A percentile compares a stretch with the other conserved stretches of the same genome.
phyloP scores from a whole-genome alignment of 2,888 invertebrate genomes.

The Dolichomitus sp. region DNA sequence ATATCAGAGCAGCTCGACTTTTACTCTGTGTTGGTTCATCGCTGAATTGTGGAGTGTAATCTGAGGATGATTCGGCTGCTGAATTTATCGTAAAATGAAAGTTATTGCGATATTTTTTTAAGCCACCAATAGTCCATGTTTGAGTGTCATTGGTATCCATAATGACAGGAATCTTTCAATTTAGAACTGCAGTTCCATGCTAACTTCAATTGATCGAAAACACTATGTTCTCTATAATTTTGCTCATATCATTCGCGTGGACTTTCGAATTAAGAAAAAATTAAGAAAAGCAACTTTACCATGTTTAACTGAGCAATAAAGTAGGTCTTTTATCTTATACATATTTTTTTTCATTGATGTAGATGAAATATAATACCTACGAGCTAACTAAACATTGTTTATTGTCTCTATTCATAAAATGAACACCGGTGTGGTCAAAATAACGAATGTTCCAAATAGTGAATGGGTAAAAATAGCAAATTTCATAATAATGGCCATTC shows the following conservation, averaged over 20 bases:
- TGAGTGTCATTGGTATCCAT: slow-evolving; percentile 59
- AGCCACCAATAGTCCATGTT: slow-evolving; percentile 49
- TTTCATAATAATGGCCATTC: no score
- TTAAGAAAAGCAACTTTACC: no score
- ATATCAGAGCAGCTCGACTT: slow-evolving; percentile 67
- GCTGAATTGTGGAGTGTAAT: slow-evolving; percentile 2
- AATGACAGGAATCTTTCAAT: slow-evolving; percentile 41
- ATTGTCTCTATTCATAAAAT: no score
- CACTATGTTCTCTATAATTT: slow-evolving; percentile 24
- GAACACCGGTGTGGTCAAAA: no score
- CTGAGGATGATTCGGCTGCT: slow-evolving; percentile 15
- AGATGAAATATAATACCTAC: no score
- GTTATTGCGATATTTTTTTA: slow-evolving; percentile 19
- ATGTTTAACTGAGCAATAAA: no score
- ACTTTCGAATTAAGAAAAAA: background rate
- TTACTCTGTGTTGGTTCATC: slow-evolving; percentile 48
- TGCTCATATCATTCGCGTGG: background rate
- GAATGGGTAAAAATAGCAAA: no score
- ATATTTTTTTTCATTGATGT: no score
- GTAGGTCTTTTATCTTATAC: no score
- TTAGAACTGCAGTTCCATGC: slow-evolving; percentile 48
- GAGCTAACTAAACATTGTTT: no score
- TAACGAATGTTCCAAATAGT: no score
- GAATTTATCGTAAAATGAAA: slow-evolving; percentile 30
- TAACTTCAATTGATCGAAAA: slow-evolving; percentile 7